Conservation (phyloP, 2,113 vertebrate genomes). For the Halichoeres trimaculatus region DNA sequence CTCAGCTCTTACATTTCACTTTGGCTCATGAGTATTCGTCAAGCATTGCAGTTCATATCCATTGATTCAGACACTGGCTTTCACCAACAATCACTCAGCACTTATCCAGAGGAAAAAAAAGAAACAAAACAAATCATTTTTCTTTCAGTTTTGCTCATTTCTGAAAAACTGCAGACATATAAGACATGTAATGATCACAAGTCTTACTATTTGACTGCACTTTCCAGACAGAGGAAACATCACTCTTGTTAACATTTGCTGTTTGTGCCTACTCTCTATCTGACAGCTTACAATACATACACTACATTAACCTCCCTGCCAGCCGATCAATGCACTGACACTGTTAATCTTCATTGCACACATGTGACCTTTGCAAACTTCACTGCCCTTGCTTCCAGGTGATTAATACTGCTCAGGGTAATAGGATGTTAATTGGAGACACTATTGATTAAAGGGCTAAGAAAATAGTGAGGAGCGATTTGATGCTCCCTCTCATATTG, state of each 20-base stretch:
- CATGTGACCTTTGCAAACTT: constrained; percentile 75
- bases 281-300: constrained; percentile 42
- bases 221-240: constrained; percentile 13
- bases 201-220: background rate
- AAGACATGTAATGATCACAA: background rate
- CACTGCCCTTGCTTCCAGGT: constrained; percentile 62
- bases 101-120: background rate
- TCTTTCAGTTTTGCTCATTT: background rate
- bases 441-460: constrained; percentile 73
- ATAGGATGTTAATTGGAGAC: constrained; percentile 81
- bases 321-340: constrained; percentile 58
- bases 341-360: constrained; percentile 79
- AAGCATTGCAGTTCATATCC: too few relatives aligned
- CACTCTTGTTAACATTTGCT: constrained; percentile 4
- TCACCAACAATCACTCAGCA: background rate
- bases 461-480: constrained; percentile 61
- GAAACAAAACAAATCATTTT: background rate
- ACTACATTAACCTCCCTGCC: constrained; percentile 60
- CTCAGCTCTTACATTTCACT: background rate
- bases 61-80: too few relatives aligned
- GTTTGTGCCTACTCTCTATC: constrained; percentile 46
- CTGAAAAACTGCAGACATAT: background rate
- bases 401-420: constrained; percentile 71
- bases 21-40: background rate
- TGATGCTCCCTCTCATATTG: constrained; percentile 66